These are phyloP conservation scores for Beris chalybata DNA, from an alignment of 2,888 invertebrate genomes.

Conservation along the genomic window DNA sequence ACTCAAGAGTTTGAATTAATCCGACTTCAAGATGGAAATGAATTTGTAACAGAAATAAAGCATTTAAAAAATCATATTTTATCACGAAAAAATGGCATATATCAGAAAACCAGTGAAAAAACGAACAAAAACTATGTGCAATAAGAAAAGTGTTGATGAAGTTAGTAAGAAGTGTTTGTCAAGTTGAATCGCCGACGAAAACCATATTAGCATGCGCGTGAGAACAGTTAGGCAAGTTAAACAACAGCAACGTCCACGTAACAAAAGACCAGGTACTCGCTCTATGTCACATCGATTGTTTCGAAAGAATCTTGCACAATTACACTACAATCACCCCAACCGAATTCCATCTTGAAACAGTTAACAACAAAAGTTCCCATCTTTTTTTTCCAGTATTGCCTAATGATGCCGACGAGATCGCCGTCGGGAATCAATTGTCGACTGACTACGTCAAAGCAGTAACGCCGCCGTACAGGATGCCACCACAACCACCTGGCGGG, in stretches of 20 bases:
- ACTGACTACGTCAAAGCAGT: conserved; percentile 57
- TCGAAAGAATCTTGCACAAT: not conserved
- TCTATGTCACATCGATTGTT: not conserved
- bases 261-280: conserved; percentile 32
- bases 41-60: no score
- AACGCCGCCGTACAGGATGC: conserved; percentile 70
- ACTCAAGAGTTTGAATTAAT: no score
- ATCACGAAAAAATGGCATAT: conserved; percentile 14
- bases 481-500: conserved; percentile 65
- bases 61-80: no score
- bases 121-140: conserved; percentile 13
- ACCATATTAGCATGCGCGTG: conserved; percentile 39
- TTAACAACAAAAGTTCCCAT: conserved; percentile 3
- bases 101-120: conserved; percentile 20
- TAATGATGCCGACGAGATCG: conserved; percentile 44
- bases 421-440: conserved; percentile 10
- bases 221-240: conserved; percentile 74
- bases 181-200: conserved; percentile 3
- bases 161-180: not conserved
- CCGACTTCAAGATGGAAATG: no score
- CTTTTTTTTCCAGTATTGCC: conserved; percentile 59
- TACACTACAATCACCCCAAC: not conserved
- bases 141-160: not conserved
- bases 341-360: no score
- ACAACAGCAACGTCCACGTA: conserved; percentile 61